Conservation (phyloP, 2,797 vertebrate genomes). For the Carduelis carduelis region DNA sequence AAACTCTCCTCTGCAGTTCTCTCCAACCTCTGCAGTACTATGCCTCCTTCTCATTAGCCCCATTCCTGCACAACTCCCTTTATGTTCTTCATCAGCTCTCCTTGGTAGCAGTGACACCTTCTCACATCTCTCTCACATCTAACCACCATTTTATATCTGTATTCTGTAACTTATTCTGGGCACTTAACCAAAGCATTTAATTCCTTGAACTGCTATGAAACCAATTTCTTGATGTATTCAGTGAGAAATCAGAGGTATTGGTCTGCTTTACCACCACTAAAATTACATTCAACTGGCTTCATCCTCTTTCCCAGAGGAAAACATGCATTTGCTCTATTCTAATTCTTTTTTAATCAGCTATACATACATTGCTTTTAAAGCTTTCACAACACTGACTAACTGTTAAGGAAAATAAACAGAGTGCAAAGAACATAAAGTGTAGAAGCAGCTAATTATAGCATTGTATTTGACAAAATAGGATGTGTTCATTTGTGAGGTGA, state of each 20-base stretch:
- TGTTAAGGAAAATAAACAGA: not conserved
- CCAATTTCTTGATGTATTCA: not conserved
- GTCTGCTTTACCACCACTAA: not conserved
- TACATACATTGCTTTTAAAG: not conserved
- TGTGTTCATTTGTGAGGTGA: conserved; percentile 8
- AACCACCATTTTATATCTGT: not conserved
- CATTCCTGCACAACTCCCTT: not conserved
- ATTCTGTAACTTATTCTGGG: not conserved
- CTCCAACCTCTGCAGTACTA: not conserved
- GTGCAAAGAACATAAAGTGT: not conserved
- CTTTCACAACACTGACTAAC: conserved; percentile 4
- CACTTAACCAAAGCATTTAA: not conserved
- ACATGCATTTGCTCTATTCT: not conserved
- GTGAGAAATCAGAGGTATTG: not conserved
- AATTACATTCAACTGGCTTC: not conserved
- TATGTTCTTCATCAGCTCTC: not conserved
- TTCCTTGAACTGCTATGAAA: not conserved
- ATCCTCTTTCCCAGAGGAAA: not conserved
- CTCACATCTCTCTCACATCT: not conserved
- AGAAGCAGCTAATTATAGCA: not conserved
- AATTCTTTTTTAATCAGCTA: not conserved
- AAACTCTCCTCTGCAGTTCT: not conserved
- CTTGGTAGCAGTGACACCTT: not conserved
- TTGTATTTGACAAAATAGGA: not conserved
- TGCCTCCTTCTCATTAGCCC: not conserved